phyloP scores from a whole-genome alignment of 2,797 vertebrate genomes.

The Scolopax bukidnonensis region DNA sequence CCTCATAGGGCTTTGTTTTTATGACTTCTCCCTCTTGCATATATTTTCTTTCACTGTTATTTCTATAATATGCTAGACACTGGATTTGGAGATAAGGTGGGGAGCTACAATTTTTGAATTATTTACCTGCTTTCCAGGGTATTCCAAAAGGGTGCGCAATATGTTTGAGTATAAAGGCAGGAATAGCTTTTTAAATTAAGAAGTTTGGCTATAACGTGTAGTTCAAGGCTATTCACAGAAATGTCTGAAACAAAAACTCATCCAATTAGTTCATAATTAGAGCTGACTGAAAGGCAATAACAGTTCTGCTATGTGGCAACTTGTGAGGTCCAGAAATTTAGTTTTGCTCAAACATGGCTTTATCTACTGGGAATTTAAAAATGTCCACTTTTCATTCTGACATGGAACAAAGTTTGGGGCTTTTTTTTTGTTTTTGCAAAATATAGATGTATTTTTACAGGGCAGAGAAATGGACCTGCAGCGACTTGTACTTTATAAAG shows the following conservation, averaged over 20 bases:
- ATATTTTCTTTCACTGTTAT: conserved; percentile 22
- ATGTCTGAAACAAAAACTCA: not conserved
- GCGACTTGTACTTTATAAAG: not conserved
- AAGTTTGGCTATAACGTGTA: not conserved
- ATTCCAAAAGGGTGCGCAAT: not conserved
- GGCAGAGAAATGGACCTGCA: not conserved
- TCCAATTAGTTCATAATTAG: conserved; percentile 19
- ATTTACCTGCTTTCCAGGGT: conserved; percentile 1
- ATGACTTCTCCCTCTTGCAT: not conserved
- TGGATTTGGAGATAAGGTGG: not conserved
- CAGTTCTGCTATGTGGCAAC: conserved; percentile 24
- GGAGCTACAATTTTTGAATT: not conserved
- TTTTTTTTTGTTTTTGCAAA: conserved; percentile 18
- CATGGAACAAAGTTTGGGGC: not conserved
- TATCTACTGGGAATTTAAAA: conserved; percentile 51
- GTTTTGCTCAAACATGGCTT: not conserved
- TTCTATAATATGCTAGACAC: not conserved
- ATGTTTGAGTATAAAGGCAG: not conserved
- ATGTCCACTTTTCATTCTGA: conserved; percentile 36
- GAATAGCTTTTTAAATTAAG: not conserved
- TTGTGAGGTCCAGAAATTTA: conserved; percentile 59
- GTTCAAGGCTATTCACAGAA: not conserved
- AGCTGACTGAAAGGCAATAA: conserved; percentile 34
- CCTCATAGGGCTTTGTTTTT: conserved; percentile 1
- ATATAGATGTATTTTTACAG: not conserved